Percentiles rank a stretch among this genome's conserved stretches.
Evolutionary conservation across 1,140 invertebrate species (phyloP).

Genomic region (Zaprionus gabonicus): DNA sequence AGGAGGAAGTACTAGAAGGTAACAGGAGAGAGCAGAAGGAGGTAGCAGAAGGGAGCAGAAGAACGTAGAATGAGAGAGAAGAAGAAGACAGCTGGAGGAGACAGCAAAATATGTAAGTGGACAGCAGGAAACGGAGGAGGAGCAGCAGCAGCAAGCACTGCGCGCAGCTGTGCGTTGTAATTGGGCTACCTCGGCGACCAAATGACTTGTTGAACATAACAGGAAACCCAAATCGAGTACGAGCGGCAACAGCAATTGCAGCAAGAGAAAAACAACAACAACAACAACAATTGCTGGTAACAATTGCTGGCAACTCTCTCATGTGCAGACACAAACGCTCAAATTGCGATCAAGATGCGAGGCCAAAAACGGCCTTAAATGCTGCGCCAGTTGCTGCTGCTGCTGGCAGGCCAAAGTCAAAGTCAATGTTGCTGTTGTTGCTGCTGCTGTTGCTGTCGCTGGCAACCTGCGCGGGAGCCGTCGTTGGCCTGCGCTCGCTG

Average conservation of each 20-base stretch:
- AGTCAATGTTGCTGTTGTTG: conserved; percentile 30
- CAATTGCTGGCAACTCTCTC: conserved; percentile 64
- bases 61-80: neutral
- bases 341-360: conserved; percentile 79
- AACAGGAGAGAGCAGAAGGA: no score
- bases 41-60: neutral
- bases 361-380: conserved; percentile 74
- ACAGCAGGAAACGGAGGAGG: neutral
- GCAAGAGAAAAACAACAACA: neutral
- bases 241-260: conserved; percentile 20
- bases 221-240: conserved; percentile 55
- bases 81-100: neutral
- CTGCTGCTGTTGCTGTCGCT: conserved; percentile 23
- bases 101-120: no score
- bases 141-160: neutral
- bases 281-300: conserved; percentile 41
- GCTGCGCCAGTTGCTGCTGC: conserved; percentile 32
- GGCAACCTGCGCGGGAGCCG: conserved; percentile 69
- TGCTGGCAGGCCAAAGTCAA: conserved; percentile 23
- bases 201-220: conserved; percentile 56
- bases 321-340: conserved; percentile 75
- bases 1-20: no score
- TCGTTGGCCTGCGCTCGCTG: conserved; percentile 50
- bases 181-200: conserved; percentile 71
- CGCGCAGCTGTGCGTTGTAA: conserved; percentile 58